phyloP scores from a whole-genome alignment of 1,140 invertebrate species.

The Drosophila kepulauana region DNA sequence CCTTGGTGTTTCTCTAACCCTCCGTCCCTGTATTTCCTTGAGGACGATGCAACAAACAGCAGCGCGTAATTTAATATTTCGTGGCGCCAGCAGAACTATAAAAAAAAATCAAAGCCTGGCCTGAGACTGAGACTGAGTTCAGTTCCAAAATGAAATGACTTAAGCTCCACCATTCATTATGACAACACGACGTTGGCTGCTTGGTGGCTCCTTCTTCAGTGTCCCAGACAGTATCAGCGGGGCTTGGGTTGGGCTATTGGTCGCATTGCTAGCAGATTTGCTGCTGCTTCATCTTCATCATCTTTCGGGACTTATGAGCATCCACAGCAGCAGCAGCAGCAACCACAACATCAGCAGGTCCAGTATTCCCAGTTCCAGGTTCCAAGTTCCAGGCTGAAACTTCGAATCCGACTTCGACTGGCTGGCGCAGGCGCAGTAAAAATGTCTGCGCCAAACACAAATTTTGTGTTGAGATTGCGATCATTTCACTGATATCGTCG shows the following conservation, averaged over 20 bases:
- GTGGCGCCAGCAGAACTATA: slow-evolving; percentile 84
- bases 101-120: slow-evolving; percentile 53
- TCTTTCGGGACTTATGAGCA: slow-evolving; percentile 54
- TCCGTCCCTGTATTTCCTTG: slow-evolving; percentile 23
- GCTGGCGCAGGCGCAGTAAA: slow-evolving; percentile 65
- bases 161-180: slow-evolving; percentile 85
- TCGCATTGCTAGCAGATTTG: slow-evolving; percentile 69
- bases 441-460: slow-evolving; percentile 83
- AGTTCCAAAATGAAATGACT: slow-evolving; percentile 81
- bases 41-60: slow-evolving; percentile 56
- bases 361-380: slow-evolving; percentile 42
- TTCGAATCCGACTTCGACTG: not conserved
- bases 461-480: slow-evolving; percentile 82
- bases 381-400: not conserved
- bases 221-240: slow-evolving; percentile 20
- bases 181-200: slow-evolving; percentile 75
- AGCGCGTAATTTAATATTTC: slow-evolving; percentile 85
- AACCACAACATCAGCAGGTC: slow-evolving; percentile 11
- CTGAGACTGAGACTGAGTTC: slow-evolving; percentile 47
- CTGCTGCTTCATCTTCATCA: slow-evolving; percentile 83
- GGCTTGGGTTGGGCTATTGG: slow-evolving; percentile 39
- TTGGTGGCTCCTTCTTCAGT: slow-evolving; percentile 9
- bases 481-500: slow-evolving; percentile 77
- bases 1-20: not conserved
- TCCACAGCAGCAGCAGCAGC: slow-evolving; percentile 10